Evolutionary conservation across 2,797 vertebrate species (phyloP), one percentile per base, ranked within the genome.

Genomic region (Perodicticus potto): DNA sequence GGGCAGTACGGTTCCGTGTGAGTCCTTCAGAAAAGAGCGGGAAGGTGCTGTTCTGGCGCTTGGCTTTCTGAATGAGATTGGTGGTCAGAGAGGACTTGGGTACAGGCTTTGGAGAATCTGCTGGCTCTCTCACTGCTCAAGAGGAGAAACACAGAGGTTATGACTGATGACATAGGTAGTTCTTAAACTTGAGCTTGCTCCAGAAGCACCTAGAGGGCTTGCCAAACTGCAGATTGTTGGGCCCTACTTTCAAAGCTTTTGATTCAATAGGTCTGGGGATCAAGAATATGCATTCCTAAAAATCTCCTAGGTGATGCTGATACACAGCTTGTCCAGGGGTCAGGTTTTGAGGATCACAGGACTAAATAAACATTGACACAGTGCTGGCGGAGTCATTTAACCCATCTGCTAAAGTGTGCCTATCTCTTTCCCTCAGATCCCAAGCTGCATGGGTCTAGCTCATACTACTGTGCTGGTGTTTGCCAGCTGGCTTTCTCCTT

Each of bases 41-140:
- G 6, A 98, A 98, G 86, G 97, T 97, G 67, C 96, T 98, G 89
- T 97, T 98, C 49, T 89, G 98, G 95, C 98, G 98, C 91, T 96
- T 99, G 34, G 88, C 97, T 97, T 97, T 99, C 91, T 97, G 98
- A 59, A 93, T 53, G 95, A 98, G 97, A 78, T 20, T 97, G 40
- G 86, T 12, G 0, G 92, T 97, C 90, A 96, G 97, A 53, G 78
- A 96, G 93, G 89, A 92, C 85, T 85, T 98, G 67, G 76, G 22
- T 22, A 84, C 90, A 67, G 91, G 61, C 84, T 86, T 98, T 67
- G 67, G 90, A 57, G 98, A 93, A 32, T 98, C 98, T 0, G 7
- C 88, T n/a, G 86, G 72, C 1, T 87, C 96, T 34, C 95, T 97
- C n/a, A 95, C 98, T 97, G 95, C 95, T 97, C 65, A 91, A 92